Conservation (phyloP, 2,113 vertebrate species). For the Aptenodytes patagonicus region DNA sequence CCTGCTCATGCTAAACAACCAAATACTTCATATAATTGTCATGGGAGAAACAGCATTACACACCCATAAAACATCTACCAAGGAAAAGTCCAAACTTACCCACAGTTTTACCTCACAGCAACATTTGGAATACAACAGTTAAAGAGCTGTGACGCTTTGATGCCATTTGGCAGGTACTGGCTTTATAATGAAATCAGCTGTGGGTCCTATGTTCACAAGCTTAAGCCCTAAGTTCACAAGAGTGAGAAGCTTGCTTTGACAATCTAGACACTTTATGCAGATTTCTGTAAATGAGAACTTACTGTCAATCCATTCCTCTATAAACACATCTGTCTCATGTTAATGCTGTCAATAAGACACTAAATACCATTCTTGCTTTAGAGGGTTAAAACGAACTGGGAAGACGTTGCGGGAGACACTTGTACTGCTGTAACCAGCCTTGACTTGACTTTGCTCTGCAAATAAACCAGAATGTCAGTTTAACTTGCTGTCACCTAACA, state of each 20-base stretch:
- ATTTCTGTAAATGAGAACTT: slow-evolving; percentile 3
- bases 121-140: background rate
- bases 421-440: slow-evolving; percentile 9
- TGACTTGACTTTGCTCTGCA: slow-evolving; percentile 45
- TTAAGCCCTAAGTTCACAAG: background rate
- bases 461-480: slow-evolving; percentile 47
- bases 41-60: background rate
- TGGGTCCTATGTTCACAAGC: background rate
- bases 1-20: background rate
- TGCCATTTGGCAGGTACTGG: background rate
- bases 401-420: background rate
- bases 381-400: slow-evolving; percentile 1
- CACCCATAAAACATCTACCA: background rate
- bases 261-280: background rate
- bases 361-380: background rate
- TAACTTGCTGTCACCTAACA: slow-evolving; percentile 36
- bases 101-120: background rate
- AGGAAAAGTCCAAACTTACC: background rate
- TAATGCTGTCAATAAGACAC: background rate
- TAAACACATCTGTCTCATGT: background rate
- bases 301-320: background rate
- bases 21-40: background rate
- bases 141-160: background rate
- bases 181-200: background rate
- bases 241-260: background rate